These are phyloP conservation scores for Rhea pennata DNA, from an alignment of 2,113 vertebrate species.

Conservation along the genomic window DNA sequence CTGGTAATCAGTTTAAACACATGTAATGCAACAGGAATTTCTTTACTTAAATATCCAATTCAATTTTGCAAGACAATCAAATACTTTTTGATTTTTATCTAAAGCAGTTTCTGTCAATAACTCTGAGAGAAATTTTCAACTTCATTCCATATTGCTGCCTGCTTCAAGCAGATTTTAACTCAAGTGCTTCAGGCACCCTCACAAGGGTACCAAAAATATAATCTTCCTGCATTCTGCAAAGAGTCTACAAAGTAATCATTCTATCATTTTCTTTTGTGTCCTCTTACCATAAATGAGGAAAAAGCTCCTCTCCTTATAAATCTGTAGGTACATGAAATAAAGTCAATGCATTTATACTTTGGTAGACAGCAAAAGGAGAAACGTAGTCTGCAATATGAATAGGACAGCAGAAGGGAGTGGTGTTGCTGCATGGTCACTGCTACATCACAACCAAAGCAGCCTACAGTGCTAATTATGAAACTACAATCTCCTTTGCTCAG, in stretches of 20 bases:
- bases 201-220: neutral
- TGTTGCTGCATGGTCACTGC: no score
- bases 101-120: neutral
- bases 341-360: no score
- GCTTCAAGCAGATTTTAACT: neutral
- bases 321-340: no score
- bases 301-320: no score
- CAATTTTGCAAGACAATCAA: neutral
- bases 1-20: constrained; percentile 16
- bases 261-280: no score
- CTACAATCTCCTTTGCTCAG: no score
- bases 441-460: no score
- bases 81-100: neutral
- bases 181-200: neutral
- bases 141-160: neutral
- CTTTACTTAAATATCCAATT: constrained; percentile 4
- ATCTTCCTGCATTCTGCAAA: neutral
- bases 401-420: no score
- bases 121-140: neutral
- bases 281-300: no score
- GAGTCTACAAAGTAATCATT: neutral
- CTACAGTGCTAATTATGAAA: no score
- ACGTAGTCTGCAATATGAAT: no score
- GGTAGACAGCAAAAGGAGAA: no score
- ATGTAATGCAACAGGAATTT: neutral